Evolutionary conservation across 2,113 vertebrate genomes (phyloP), one percentile per base, ranked within the genome.

Genomic region (Rhodinocichla rosea): DNA sequence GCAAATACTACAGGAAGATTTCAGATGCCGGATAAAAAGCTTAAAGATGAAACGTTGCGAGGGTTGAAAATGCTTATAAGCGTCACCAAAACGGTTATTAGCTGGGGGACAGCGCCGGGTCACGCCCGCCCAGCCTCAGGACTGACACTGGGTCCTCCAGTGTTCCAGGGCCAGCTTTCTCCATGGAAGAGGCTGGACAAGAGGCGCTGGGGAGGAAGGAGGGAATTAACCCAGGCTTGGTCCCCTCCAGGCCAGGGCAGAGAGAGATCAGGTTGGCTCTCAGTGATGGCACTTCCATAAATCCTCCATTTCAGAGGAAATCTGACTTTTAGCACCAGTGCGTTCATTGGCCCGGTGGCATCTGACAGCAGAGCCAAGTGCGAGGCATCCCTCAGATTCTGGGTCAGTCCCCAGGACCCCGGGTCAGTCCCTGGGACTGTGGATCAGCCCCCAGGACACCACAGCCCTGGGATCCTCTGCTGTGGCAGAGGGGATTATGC

Each of bases 21-120:
- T 91, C 92, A 73, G 85, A 68, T 50, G 47, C 60, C 3, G 24
- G 91, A 93, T 95, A 87, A 96, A 96, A 94, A 92, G 90, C 95
- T 97, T 95, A 95, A 87, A 86, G 77, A 77, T 59, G 73, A 90
- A 87, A 63, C 0, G 2, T 57, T 80, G 56, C 2, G 1, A 86
- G 84, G 92, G 68, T 44, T 86, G 85, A 90, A 95, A 87, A 87
- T 8, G 50, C 83, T 90, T 71, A 28, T 87, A 53, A 88, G 44
- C 2, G 1, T n/a, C 40, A 79, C 70, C 13, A 50, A 71, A 77
- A 74, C 4, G 1, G 44, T 49, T 64, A 52, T 68, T 85, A 79
- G 87, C 78, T 0, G 0, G 57, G 74, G 67, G 35, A 39, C 4
- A 6, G 50, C 1, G 3, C 42, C 0, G 0, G 68, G 47, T 52